Evolutionary conservation across 2,797 vertebrate species (phyloP).

Genomic region (Fundulus diaphanus): DNA sequence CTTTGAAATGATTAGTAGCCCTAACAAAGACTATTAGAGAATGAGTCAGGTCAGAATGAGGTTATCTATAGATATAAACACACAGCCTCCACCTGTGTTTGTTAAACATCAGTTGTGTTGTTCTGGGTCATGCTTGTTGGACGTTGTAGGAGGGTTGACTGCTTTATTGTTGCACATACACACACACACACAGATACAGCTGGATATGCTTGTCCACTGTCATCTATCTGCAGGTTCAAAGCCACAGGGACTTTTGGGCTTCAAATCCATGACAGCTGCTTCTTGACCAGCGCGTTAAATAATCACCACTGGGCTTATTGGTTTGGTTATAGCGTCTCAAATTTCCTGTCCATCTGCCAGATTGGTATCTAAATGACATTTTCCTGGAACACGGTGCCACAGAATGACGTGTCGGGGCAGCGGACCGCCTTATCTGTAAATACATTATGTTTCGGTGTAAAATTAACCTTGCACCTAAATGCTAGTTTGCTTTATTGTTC

Average conservation of each 20-base stretch:
- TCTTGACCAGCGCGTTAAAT: constrained; percentile 55
- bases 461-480: constrained; percentile 29
- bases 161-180: constrained; percentile 18
- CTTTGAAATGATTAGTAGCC: constrained; percentile 58
- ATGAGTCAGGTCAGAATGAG: constrained; percentile 50
- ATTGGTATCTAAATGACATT: constrained; percentile 42
- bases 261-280: constrained; percentile 66
- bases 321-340: constrained; percentile 69
- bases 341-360: constrained; percentile 56
- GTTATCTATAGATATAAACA: constrained; percentile 49
- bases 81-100: constrained; percentile 47
- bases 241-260: constrained; percentile 48
- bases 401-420: constrained; percentile 34
- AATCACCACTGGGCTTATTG: constrained; percentile 63
- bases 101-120: constrained; percentile 53
- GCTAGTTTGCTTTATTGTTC: constrained; percentile 26
- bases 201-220: constrained; percentile 26
- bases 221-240: constrained; percentile 67
- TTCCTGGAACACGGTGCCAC: constrained; percentile 31
- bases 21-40: constrained; percentile 41
- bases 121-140: constrained; percentile 35
- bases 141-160: constrained; percentile 51
- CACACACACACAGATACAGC: constrained; percentile 36
- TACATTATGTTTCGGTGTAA: constrained; percentile 22
- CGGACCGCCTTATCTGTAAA: constrained; percentile 34